Conservation (phyloP, 1,140 invertebrate species). For the Lerema accius region DNA sequence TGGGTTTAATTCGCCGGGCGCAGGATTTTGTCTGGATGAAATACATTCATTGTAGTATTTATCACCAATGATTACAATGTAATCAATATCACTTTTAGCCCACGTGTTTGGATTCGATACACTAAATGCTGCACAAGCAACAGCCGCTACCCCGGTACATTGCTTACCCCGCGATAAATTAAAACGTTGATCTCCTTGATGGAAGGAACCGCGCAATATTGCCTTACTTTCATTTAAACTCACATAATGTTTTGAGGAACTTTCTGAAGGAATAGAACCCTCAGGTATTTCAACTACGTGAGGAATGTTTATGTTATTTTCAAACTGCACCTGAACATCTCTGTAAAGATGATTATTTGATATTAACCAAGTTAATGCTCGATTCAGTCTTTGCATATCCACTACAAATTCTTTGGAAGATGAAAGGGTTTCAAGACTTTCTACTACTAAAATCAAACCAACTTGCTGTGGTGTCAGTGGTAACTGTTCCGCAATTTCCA, state of each 20-base stretch:
- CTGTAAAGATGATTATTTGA: no score
- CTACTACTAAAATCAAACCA: slow-evolving; percentile 32
- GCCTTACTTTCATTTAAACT: not conserved
- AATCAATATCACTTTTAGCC: slow-evolving; percentile 34
- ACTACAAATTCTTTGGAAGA: no score
- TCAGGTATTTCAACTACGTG: no score
- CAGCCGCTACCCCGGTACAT: slow-evolving; percentile 37
- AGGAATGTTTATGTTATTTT: no score
- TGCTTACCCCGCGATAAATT: slow-evolving; percentile 34
- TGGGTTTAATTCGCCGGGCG: slow-evolving; percentile 29
- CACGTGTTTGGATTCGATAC: slow-evolving; percentile 15
- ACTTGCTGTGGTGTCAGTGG: slow-evolving; percentile 23
- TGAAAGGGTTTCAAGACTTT: slow-evolving; percentile 35
- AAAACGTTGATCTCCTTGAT: slow-evolving; percentile 35
- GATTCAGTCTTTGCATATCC: no score
- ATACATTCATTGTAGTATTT: slow-evolving; percentile 39
- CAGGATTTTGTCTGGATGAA: no score
- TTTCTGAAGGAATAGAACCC: no score
- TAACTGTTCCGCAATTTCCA: slow-evolving; percentile 39
- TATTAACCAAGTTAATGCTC: no score
- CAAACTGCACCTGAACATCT: no score
- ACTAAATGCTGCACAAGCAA: slow-evolving; percentile 36
- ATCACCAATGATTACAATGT: slow-evolving; percentile 36
- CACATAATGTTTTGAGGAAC: no score
- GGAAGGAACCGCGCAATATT: slow-evolving; percentile 8